A percentile compares a stretch with the other conserved stretches of the same genome.
phyloP scores from a whole-genome alignment of 2,888 invertebrate genomes.

The Pristionchus maxplancki region DNA sequence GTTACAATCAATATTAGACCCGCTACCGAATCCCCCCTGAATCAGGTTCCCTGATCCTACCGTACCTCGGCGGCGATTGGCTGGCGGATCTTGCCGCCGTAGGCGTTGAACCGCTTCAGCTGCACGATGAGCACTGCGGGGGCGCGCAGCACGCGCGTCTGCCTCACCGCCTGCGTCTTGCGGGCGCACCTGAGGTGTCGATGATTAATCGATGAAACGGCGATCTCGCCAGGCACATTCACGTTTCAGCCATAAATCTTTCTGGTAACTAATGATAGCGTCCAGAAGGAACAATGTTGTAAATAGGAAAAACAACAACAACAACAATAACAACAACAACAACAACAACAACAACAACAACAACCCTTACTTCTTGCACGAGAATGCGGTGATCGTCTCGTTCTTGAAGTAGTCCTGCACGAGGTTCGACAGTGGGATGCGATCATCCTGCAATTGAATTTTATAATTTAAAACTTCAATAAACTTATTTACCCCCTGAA shows the following conservation, averaged over 20 bases:
- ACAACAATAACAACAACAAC: too few relatives aligned
- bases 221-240: neutral
- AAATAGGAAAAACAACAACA: neutral
- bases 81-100: slow-evolving; percentile 63
- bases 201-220: neutral
- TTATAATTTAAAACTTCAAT: too few relatives aligned
- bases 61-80: slow-evolving; percentile 61
- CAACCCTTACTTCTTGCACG: slow-evolving; percentile 58
- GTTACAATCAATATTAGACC: too few relatives aligned
- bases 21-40: neutral
- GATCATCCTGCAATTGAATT: neutral
- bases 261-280: too few relatives aligned
- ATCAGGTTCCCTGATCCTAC: neutral
- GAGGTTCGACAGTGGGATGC: slow-evolving; percentile 54
- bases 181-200: slow-evolving; percentile 59
- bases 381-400: slow-evolving; percentile 60
- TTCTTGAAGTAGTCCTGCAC: slow-evolving; percentile 61
- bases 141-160: slow-evolving; percentile 61
- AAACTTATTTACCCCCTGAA: too few relatives aligned
- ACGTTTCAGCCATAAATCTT: neutral
- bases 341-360: too few relatives aligned
- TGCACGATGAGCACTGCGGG: slow-evolving; percentile 69
- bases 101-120: slow-evolving; percentile 68
- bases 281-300: neutral
- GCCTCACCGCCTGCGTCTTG: slow-evolving; percentile 57